Base-by-base conservation (phyloP, 2,113 vertebrate species). In the Erythrocercus mccallii region DNA sequence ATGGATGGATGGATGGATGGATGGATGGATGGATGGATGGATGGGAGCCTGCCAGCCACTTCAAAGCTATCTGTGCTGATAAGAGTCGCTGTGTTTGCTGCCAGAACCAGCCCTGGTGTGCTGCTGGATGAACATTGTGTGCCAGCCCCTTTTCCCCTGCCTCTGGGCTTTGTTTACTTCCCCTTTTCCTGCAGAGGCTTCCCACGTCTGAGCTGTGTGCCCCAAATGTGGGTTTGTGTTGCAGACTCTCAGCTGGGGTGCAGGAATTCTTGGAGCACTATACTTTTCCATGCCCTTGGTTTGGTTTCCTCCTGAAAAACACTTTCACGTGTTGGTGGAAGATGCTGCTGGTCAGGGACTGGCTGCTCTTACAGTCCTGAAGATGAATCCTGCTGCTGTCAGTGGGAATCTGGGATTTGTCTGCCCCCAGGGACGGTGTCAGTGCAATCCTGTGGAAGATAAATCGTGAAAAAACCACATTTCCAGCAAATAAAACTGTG, bases 251-350 rank as follows among this genome's bases (percentile, higher is more conserved):
- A 20, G 8, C 50, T 3, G 13, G 35, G 23, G 25, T 24, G 10
- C 6, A 37, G 86, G 15, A 14, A 3, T 58, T 48, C 38, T 23
- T 62, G 30, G 51, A 45, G 27, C 20, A 0, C 48, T 14, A 12
- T 1, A 0, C 40, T 62, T 51, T 31, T 35, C 66, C 1, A 0
- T 62, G 51, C 17, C 12, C 38, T 44, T 7, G 33, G 10, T 54
- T 66, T 45, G 44, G 44, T 51, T 68, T n/a, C 33, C 33, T 88
- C 24, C n/a, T 1, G 8, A 42, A 70, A 78, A 54, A 12, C 3
- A 0, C 65, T 42, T 51, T 0, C 13, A 4, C 0, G 1, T 73
- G 69, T 17, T 18, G 4, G 19, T 28, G 16, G 35, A 13, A 42
- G 40, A 42, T 42, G 40, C 12, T 42, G 40, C 40, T 42, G 40